Evolutionary conservation across 2,797 vertebrate species (phyloP), one percentile per base, ranked within the genome.

Genomic region (Sebastolobus alascanus): DNA sequence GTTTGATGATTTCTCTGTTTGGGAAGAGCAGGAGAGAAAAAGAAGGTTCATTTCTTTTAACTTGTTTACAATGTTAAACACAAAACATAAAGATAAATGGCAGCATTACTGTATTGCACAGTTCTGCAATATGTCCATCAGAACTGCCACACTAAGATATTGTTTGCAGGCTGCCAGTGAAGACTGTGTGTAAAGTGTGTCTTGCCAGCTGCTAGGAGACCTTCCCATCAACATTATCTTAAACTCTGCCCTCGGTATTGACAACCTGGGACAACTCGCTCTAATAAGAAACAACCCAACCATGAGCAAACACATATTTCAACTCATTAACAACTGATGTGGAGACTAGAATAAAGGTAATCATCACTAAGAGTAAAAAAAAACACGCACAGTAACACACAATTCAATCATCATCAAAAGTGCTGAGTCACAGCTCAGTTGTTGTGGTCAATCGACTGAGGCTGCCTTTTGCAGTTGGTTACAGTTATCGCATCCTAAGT

Each of bases 1-100:
- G 64, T 93, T 82, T 2, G 82, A 86, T 9, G 87, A 73, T 84
- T 88, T 94, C 68, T 94, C 95, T 96, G 88, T 82, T 81, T 13
- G 27, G 50, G 63, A 68, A 86, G 40, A 89, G 70, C n/a, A 59
- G 11, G 29, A 69, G 50, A 52, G 27, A 68, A 70, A 40, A 37
- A 29, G 11, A 50, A 16, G n/a, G 55, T 33, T 11, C 9, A 35
- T 37, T 22, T 33, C 12, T 12, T 52, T 56, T 6, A 38, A 25
- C 4, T 40, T 33, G 11, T 52, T 38, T 22, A 61, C 6, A 37
- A 55, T 25, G 20, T 40, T 65, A 71, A 71, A 38, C 12, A 65
- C 27, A 33, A 1, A 61, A 9, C 2, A 65, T 31, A 5, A 56
- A 72, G 6, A 29, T 22, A 52, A 54, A 35, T 10, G 12, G 2